Evolutionary conservation across 2,888 invertebrate species (phyloP), one percentile per base, ranked within the genome.

Genomic region (Digitonthophagus gazella): DNA sequence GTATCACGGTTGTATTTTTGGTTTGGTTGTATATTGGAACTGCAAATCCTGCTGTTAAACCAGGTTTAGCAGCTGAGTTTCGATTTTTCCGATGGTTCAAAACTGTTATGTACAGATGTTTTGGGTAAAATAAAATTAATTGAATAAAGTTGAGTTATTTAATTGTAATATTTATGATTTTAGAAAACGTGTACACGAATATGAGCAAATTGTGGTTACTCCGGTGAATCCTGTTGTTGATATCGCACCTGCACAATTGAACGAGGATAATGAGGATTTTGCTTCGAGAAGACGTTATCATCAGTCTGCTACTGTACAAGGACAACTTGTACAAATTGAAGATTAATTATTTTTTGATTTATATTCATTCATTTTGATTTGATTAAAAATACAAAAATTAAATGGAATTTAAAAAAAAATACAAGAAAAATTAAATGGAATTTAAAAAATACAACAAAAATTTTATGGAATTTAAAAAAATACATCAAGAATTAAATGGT

Each of bases 221-320:
- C 93, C 94, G 0, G 88, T 91, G 8, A 92, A 93, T 81, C 90
- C 92, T 0, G 91, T 91, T 67, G 89, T 95, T 28, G 89, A 91
- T 74, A 88, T 95, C 44, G 90, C 91, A 73, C 91, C 95, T 67
- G 91, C 96, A 71, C 93, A 97, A 79, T 84, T 97, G 66, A 98
- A 96, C 74, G 96, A 97, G 79, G 95, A 96, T 79, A 98, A 97
- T 83, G 93, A 93, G 83, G 98, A 98, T 83, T 98, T 97, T 83
- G 91, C 96, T 6, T 92, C 92, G 68, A 88, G 98, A 73, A 90
- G 94, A 76, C 90, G 95, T 74, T 98, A 97, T 84, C 98, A 98
- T 84, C 96, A 96, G 81, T 93, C 94, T 22, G 90, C 93, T 0
- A 90, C 93, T 3, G 89, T 94, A 54, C 91, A 92, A 73, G 90